Conservation (phyloP, 2,113 vertebrate species). For the Puma concolor region DNA sequence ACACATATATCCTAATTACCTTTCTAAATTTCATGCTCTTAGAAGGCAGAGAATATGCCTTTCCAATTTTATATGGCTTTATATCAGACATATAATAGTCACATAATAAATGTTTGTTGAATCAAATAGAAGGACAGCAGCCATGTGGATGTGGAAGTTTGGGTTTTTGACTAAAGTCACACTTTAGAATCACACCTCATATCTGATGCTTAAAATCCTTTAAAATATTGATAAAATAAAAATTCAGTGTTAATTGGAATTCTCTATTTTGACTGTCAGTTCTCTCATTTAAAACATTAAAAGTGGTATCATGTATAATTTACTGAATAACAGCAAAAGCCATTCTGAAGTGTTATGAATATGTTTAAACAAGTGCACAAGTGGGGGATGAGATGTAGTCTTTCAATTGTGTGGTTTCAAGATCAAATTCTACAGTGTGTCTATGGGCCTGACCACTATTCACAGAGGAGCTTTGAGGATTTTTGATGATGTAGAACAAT, state of each 20-base stretch:
- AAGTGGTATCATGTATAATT: constrained; percentile 73
- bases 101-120: constrained; percentile 68
- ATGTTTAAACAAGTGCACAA: constrained; percentile 60
- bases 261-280: constrained; percentile 80
- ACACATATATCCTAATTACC: background rate
- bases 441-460: constrained; percentile 18
- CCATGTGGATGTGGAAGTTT: constrained; percentile 69
- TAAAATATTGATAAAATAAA: constrained; percentile 84
- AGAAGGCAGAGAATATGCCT: background rate
- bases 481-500: constrained; percentile 70
- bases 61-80: background rate
- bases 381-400: constrained; percentile 30
- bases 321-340: constrained; percentile 69
- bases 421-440: constrained; percentile 14
- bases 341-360: constrained; percentile 72
- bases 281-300: constrained; percentile 74
- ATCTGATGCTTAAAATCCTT: constrained; percentile 73
- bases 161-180: constrained; percentile 67
- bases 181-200: constrained; percentile 76
- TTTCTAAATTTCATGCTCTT: background rate
- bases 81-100: background rate
- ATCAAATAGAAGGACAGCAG: constrained; percentile 58
- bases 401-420: constrained; percentile 55
- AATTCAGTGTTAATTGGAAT: constrained; percentile 82
- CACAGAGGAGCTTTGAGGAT: constrained; percentile 50